phyloP scores from a whole-genome alignment of 1,140 invertebrate species.

The Drosophila melanogaster region DNA sequence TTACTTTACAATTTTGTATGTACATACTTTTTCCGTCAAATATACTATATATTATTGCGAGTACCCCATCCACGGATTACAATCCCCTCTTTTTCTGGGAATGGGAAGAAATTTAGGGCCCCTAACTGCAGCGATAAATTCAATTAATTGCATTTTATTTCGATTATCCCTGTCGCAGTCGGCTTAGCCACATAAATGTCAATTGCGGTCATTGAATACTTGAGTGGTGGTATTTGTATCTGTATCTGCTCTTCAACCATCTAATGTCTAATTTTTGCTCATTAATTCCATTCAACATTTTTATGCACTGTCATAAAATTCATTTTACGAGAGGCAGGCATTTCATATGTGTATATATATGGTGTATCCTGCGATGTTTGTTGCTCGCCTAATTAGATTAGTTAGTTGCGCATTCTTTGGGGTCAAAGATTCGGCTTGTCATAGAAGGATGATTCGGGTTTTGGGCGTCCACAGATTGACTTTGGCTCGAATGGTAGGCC shows the following conservation, averaged over 20 bases:
- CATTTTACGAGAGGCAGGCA: slow-evolving; percentile 68
- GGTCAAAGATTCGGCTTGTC: slow-evolving; percentile 28
- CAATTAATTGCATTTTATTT: slow-evolving; percentile 83
- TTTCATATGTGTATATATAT: not conserved
- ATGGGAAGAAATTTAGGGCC: slow-evolving; percentile 20
- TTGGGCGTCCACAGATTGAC: slow-evolving; percentile 8
- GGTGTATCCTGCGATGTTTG: slow-evolving; percentile 1
- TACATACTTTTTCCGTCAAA: too few species aligned
- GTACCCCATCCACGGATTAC: not conserved
- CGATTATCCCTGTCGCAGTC: slow-evolving; percentile 52
- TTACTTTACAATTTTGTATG: not conserved
- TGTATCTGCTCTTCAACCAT: slow-evolving; percentile 11
- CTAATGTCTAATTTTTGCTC: slow-evolving; percentile 79
- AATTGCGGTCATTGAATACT: slow-evolving; percentile 74
- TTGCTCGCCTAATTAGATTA: slow-evolving; percentile 75
- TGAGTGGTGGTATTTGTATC: slow-evolving; percentile 32
- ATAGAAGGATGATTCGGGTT: slow-evolving; percentile 18
- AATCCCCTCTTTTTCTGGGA: not conserved
- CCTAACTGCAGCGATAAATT: slow-evolving; percentile 74
- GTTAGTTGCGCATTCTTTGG: slow-evolving; percentile 62
- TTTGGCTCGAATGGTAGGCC: slow-evolving; percentile 21
- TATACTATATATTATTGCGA: not conserved
- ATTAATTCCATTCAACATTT: slow-evolving; percentile 80
- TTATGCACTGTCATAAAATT: slow-evolving; percentile 82
- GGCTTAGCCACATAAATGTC: slow-evolving; percentile 62